Percentiles rank a stretch among this genome's conserved stretches.
These are phyloP conservation scores for Sinocyclocheilus rhinocerous DNA, from an alignment of 2,113 vertebrate species.

Conservation along the genomic window DNA sequence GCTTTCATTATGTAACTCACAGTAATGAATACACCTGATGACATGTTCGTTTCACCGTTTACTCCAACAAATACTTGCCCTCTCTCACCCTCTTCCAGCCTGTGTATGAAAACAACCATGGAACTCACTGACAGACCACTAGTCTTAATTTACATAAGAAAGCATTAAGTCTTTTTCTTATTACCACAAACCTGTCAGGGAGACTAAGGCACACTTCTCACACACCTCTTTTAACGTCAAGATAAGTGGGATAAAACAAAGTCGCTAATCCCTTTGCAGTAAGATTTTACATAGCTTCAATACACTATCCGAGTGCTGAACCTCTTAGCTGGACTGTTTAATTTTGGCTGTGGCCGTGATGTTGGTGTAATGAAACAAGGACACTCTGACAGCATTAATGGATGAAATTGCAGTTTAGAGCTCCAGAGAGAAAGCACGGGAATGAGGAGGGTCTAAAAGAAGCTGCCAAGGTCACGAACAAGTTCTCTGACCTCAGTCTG, in stretches of 20 bases:
- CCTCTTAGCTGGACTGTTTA: background rate
- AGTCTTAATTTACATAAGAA: conserved; percentile 32
- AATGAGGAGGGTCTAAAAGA: conserved; percentile 38
- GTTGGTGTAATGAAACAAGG: conserved; percentile 24
- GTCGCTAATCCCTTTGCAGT: conserved; percentile 16
- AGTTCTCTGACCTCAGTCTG: conserved; percentile 30
- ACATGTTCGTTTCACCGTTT: conserved; percentile 38
- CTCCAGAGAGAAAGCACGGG: conserved; percentile 41
- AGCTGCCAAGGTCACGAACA: conserved; percentile 36
- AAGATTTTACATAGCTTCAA: conserved; percentile 34
- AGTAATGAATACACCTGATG: conserved; percentile 53
- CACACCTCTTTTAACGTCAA: conserved; percentile 42
- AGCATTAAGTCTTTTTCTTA: conserved; percentile 38
- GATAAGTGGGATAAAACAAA: conserved; percentile 25
- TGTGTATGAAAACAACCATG: background rate
- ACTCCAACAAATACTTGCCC: conserved; percentile 13
- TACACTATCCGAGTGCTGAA: background rate
- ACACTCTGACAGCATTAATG: conserved; percentile 4
- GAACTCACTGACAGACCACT: background rate
- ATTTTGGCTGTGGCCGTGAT: conserved; percentile 25
- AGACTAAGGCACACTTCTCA: conserved; percentile 20
- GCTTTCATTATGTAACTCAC: conserved; percentile 36
- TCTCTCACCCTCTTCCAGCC: background rate
- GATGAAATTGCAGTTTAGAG: conserved; percentile 37
- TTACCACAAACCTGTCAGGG: conserved; percentile 20